These are phyloP conservation scores for Phoeniculus purpureus DNA, from an alignment of 2,797 vertebrate species.

Conservation along the genomic window DNA sequence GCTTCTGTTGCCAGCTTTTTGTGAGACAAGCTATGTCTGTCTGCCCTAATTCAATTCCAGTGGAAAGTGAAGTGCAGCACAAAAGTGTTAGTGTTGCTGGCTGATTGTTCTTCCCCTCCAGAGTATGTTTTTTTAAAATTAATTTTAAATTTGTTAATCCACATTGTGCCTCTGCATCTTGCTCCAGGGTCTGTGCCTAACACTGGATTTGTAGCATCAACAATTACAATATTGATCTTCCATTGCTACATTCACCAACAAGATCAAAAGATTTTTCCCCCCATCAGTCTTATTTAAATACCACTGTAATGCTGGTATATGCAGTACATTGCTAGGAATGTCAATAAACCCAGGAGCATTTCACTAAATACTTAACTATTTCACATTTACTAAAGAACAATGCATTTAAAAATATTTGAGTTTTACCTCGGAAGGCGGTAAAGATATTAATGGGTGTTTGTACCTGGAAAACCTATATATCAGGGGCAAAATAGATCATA, in stretches of 20 bases:
- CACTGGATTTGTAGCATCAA: background rate
- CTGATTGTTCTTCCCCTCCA: background rate
- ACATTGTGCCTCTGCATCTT: background rate
- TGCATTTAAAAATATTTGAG: background rate
- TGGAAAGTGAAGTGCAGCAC: background rate
- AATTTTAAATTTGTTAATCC: background rate
- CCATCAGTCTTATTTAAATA: slow-evolving; percentile 10
- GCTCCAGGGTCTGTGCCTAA: background rate
- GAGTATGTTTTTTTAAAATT: background rate
- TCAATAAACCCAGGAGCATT: background rate
- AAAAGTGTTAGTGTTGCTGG: background rate
- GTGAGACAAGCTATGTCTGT: background rate
- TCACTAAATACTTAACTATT: background rate
- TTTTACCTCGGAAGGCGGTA: background rate
- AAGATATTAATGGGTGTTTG: background rate
- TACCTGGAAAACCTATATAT: background rate
- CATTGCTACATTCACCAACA: background rate
- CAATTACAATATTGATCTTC: slow-evolving; percentile 28
- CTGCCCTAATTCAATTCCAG: background rate
- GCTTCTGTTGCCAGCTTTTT: background rate
- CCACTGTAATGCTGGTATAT: background rate
- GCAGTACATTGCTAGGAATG: background rate
- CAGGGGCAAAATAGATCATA: background rate
- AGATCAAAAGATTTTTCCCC: background rate
- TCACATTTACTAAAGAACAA: background rate